Evolutionary conservation across 2,888 invertebrate species (phyloP).

Genomic region (Lypha dubia): DNA sequence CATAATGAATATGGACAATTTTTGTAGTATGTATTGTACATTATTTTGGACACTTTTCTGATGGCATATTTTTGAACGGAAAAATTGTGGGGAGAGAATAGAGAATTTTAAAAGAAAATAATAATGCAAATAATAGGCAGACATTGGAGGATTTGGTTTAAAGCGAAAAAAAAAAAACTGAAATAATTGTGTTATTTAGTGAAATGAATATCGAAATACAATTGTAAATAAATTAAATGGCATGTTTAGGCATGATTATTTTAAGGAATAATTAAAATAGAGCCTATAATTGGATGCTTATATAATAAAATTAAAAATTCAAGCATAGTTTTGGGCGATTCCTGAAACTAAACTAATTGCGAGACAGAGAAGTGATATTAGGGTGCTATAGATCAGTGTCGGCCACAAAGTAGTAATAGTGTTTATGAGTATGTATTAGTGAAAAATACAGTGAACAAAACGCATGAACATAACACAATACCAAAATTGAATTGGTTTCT

Average conservation of each 20-base stretch:
- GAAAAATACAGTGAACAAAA: too few species aligned
- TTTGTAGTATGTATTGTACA: constrained; percentile 25
- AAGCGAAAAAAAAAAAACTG: neutral
- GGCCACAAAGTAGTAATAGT: too few species aligned
- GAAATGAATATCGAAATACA: constrained; percentile 31
- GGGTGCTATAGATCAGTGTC: too few species aligned
- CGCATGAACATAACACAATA: too few species aligned
- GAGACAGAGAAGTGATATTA: neutral
- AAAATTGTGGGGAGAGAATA: neutral
- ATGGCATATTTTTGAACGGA: neutral
- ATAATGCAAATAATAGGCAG: constrained; percentile 67
- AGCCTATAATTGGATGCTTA: neutral
- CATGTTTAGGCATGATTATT: constrained; percentile 40
- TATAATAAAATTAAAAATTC: neutral
- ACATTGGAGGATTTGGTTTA: constrained; percentile 49
- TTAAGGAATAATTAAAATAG: constrained; percentile 8
- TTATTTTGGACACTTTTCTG: constrained; percentile 32
- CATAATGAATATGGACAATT: constrained; percentile 21
- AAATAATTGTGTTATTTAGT: constrained; percentile 10
- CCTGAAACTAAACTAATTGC: neutral
- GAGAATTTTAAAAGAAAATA: constrained; percentile 36
- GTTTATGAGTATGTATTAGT: too few species aligned
- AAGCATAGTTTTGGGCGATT: constrained; percentile 3
- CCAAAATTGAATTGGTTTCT: too few species aligned
- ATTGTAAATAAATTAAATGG: constrained; percentile 52